phyloP scores from a whole-genome alignment of 2,888 invertebrate species.

The Dolichomitus sp. region DNA sequence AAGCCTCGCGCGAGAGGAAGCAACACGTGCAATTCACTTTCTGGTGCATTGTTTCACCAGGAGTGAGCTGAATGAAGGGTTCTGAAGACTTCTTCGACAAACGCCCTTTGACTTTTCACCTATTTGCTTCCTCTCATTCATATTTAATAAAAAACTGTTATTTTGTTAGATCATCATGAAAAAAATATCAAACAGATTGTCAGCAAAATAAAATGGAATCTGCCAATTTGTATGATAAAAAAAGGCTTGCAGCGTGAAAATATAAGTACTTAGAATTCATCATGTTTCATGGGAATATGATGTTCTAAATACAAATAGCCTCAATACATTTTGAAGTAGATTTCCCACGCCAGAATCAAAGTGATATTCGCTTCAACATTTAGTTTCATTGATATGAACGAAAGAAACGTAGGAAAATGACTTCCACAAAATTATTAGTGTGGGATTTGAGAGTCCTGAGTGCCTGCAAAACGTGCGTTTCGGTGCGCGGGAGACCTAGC shows the following conservation, averaged over 20 bases:
- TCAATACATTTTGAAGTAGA: not conserved
- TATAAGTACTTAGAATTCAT: not conserved
- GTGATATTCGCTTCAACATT: not conserved
- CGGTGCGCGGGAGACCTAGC: conserved; percentile 50
- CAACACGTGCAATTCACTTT: conserved; percentile 51
- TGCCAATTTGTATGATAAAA: not conserved
- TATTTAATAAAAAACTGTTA: not conserved
- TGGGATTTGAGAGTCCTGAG: conserved; percentile 30
- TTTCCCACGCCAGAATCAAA: not conserved
- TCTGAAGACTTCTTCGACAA: not conserved
- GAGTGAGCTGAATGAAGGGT: conserved; percentile 25
- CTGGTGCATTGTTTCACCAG: conserved; percentile 25
- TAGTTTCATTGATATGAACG: not conserved
- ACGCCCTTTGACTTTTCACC: not conserved
- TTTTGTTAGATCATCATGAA: not conserved
- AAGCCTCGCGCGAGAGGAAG: conserved; percentile 31
- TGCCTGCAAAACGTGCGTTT: conserved; percentile 57
- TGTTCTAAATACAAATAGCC: not conserved
- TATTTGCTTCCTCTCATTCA: not conserved
- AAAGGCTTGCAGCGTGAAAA: not conserved
- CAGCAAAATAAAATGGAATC: not conserved
- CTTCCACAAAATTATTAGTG: conserved; percentile 31
- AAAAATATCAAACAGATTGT: not conserved
- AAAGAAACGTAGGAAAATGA: not conserved
- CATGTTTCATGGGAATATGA: not conserved